These are phyloP conservation scores for Hystrix brachyura DNA, from an alignment of 2,113 vertebrate genomes.

Conservation along the genomic window DNA sequence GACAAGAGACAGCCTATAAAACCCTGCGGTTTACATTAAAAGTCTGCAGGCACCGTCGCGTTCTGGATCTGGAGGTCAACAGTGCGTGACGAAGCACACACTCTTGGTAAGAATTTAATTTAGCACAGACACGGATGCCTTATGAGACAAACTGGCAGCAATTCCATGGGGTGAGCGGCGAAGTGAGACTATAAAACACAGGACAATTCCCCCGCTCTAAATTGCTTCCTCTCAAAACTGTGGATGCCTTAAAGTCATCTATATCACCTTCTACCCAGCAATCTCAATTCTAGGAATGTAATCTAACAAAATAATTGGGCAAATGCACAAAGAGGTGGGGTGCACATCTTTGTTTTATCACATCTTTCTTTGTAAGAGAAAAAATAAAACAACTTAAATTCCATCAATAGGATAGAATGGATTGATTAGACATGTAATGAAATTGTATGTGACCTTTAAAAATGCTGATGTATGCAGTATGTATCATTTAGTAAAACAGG, in stretches of 20 bases:
- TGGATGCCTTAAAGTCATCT: neutral
- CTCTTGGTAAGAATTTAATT: slow-evolving; percentile 59
- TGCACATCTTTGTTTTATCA: neutral
- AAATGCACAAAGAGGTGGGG: neutral
- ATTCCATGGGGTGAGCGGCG: neutral
- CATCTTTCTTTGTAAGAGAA: neutral
- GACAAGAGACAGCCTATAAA: slow-evolving; percentile 55
- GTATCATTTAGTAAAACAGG: neutral
- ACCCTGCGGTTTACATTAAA: slow-evolving; percentile 23
- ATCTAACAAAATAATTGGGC: neutral
- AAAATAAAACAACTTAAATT: slow-evolving; percentile 37
- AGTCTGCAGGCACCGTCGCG: slow-evolving; percentile 27
- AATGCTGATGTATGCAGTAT: slow-evolving; percentile 30
- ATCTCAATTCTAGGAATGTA: neutral
- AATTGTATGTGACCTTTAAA: slow-evolving; percentile 48
- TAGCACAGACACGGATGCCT: slow-evolving; percentile 38
- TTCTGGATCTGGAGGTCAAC: slow-evolving; percentile 36
- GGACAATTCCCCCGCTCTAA: slow-evolving; percentile 22
- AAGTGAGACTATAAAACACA: slow-evolving; percentile 4
- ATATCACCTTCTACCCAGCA: neutral
- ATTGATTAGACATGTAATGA: neutral
- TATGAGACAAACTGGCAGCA: slow-evolving; percentile 59
- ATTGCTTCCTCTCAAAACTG: slow-evolving; percentile 30
- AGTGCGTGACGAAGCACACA: slow-evolving; percentile 25
- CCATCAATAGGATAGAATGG: neutral